These are phyloP conservation scores for Chironomus tentans DNA, from an alignment of 2,888 invertebrate species.

Conservation along the genomic window DNA sequence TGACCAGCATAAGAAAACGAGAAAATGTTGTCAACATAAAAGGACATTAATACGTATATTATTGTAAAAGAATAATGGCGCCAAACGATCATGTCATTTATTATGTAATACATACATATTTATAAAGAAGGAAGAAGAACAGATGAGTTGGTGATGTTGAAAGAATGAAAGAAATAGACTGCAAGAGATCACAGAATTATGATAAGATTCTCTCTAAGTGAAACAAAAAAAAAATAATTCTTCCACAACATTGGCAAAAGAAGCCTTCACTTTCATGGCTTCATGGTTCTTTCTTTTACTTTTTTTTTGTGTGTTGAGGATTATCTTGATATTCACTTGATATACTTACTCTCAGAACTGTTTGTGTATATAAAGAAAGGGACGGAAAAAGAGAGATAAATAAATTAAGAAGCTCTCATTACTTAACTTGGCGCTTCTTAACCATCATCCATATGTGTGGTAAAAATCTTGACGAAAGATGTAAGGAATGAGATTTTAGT, in stretches of 20 bases:
- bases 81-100: not conserved
- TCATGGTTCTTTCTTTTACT: not conserved
- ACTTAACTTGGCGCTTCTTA: not conserved
- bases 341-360: not conserved
- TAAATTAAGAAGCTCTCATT: not conserved
- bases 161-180: not conserved
- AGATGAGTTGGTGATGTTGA: not conserved
- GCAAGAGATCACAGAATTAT: not conserved
- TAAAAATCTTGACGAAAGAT: not conserved
- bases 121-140: not conserved
- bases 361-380: not conserved
- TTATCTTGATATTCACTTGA: not conserved
- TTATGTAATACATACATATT: constrained; percentile 1
- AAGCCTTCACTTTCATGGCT: not conserved
- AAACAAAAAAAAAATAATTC: not conserved
- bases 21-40: not conserved
- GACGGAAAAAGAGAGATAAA: not conserved
- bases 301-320: not conserved
- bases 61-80: not conserved
- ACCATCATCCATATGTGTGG: not conserved
- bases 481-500: not conserved
- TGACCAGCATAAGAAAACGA: not conserved
- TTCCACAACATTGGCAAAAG: not conserved
- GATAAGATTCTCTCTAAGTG: not conserved
- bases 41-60: not conserved